Conservation (phyloP, 2,888 invertebrate species). For the Sarcophaga subvicina region DNA sequence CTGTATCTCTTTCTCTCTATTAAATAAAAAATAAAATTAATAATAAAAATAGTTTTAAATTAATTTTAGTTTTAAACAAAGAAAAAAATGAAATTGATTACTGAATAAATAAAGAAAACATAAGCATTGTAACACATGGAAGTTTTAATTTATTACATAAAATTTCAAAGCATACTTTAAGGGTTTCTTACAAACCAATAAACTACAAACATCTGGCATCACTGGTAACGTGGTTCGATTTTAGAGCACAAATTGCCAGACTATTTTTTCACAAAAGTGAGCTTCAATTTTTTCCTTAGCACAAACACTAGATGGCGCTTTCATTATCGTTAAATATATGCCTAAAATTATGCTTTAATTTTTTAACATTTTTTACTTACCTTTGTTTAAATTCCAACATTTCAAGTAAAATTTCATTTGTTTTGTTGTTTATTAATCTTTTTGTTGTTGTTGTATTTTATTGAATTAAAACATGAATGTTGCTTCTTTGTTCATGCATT, state of each 20-base stretch:
- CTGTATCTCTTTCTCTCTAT: constrained; percentile 33
- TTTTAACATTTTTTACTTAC: constrained; percentile 11
- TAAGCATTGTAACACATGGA: too few relatives aligned
- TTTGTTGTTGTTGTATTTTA: constrained; percentile 40
- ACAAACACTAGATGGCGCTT: too few relatives aligned
- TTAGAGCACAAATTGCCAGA: too few relatives aligned
- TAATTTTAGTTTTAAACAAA: constrained; percentile 11
- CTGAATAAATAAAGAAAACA: background rate
- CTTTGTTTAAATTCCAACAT: background rate
- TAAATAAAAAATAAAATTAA: background rate
- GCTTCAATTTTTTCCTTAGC: too few relatives aligned
- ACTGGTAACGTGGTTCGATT: too few relatives aligned
- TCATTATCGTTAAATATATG: too few relatives aligned
- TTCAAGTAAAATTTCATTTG: constrained; percentile 8
- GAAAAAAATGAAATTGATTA: background rate
- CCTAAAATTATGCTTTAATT: background rate
- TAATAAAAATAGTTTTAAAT: constrained; percentile 43
- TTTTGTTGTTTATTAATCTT: constrained; percentile 27
- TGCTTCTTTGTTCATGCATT: too few relatives aligned
- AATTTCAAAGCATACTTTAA: too few relatives aligned
- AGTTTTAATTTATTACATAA: too few relatives aligned
- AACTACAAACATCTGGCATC: too few relatives aligned
- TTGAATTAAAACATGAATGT: constrained; percentile 40
- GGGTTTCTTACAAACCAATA: too few relatives aligned
- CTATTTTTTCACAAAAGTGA: too few relatives aligned